These are phyloP conservation scores for Pseudomyrmex cubaensis DNA, from an alignment of 1,140 invertebrate genomes.

Conservation along the genomic window DNA sequence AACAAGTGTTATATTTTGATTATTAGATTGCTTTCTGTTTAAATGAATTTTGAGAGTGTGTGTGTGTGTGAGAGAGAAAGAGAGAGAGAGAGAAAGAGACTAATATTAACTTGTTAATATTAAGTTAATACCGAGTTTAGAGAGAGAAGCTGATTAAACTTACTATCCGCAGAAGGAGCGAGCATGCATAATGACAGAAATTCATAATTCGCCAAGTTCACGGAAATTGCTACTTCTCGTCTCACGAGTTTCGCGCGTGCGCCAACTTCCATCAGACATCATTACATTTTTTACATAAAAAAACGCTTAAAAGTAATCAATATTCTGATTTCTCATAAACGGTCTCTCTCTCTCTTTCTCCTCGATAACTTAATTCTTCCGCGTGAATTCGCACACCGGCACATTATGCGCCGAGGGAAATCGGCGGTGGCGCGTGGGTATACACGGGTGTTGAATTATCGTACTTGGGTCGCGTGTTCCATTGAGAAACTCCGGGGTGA, in stretches of 20 bases:
- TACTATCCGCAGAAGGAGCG: slow-evolving; percentile 21
- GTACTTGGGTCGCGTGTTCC: slow-evolving; percentile 16
- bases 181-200: slow-evolving; percentile 41
- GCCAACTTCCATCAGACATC: neutral
- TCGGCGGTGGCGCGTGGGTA: too few relatives aligned
- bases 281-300: neutral
- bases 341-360: neutral
- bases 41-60: neutral
- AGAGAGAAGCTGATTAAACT: slow-evolving; percentile 44
- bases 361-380: slow-evolving; percentile 9
- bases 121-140: slow-evolving; percentile 36
- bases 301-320: neutral
- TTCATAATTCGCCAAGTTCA: slow-evolving; percentile 44
- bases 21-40: neutral
- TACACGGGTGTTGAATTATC: neutral
- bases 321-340: neutral
- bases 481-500: slow-evolving; percentile 11
- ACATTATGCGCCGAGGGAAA: too few relatives aligned
- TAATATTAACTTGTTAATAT: slow-evolving; percentile 35
- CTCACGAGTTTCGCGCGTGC: slow-evolving; percentile 8
- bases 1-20: slow-evolving; percentile 2
- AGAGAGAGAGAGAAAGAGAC: too few relatives aligned
- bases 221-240: slow-evolving; percentile 21
- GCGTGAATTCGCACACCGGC: neutral
- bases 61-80: too few relatives aligned